Percentiles rank a stretch among this genome's conserved stretches.
Evolutionary conservation across 2,797 vertebrate species (phyloP).

Genomic region (Pelochelys cantorii): DNA sequence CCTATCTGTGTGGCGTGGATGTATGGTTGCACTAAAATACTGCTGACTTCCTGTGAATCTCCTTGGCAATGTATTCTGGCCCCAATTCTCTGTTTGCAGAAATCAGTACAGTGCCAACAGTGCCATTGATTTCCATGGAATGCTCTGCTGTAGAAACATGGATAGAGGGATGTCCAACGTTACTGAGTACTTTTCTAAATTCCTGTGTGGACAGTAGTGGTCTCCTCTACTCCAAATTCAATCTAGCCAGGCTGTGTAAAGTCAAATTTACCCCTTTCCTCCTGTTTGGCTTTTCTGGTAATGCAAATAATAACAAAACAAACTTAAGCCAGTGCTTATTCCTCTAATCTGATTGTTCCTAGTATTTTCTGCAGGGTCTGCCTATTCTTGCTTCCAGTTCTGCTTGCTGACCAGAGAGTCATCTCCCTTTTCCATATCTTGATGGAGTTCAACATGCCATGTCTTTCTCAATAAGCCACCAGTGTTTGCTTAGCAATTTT

Average conservation of each 20-base stretch:
- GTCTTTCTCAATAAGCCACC: not conserved
- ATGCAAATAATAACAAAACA: not conserved
- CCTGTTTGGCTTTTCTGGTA: not conserved
- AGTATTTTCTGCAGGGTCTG: not conserved
- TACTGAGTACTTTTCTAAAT: not conserved
- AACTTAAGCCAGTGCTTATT: not conserved
- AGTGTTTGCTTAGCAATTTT: not conserved
- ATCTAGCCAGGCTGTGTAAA: not conserved
- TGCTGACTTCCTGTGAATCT: not conserved
- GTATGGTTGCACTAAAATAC: not conserved
- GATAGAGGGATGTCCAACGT: not conserved
- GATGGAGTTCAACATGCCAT: not conserved
- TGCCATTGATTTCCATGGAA: not conserved
- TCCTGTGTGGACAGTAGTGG: not conserved
- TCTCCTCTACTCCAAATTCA: not conserved
- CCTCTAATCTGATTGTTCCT: not conserved
- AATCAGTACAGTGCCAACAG: not conserved
- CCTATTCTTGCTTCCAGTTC: not conserved
- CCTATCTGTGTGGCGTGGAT: not conserved
- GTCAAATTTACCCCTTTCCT: not conserved
- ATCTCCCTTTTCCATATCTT: not conserved
- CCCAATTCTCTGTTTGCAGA: not conserved
- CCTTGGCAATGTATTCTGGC: not conserved
- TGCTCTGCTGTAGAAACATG: not conserved
- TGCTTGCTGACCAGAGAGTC: not conserved